Conservation (phyloP, 2,888 invertebrate species). For the Apocheima hispidaria region DNA sequence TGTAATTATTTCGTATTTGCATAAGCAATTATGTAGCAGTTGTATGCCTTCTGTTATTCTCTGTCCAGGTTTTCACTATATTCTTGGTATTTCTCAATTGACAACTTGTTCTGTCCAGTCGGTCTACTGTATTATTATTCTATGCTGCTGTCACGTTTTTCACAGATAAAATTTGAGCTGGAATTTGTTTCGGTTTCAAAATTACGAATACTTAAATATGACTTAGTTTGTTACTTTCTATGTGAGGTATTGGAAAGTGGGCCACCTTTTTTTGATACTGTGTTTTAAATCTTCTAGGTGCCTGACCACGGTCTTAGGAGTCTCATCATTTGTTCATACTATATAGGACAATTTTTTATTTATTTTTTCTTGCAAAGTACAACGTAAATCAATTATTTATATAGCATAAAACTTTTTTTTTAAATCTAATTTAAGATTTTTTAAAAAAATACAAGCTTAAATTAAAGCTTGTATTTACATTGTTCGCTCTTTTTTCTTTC, state of each 20-base stretch:
- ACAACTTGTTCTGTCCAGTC: slow-evolving; percentile 12
- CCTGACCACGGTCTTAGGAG: no score
- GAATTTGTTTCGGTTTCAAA: slow-evolving; percentile 12
- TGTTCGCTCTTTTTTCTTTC: background rate
- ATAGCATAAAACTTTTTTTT: no score
- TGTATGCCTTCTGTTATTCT: slow-evolving; percentile 21
- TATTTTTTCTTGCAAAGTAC: no score
- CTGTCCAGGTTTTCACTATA: slow-evolving; percentile 14
- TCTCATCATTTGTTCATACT: background rate
- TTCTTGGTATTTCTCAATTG: slow-evolving; percentile 11
- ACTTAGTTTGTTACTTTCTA: background rate
- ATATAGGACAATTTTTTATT: background rate
- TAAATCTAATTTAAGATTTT: no score
- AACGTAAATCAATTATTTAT: no score
- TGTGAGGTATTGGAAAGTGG: slow-evolving; percentile 1
- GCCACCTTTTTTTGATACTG: no score
- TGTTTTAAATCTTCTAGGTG: no score
- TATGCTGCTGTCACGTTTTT: background rate
- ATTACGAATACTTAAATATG: background rate
- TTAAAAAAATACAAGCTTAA: background rate
- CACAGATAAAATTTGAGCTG: slow-evolving; percentile 1
- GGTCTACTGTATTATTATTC: slow-evolving; percentile 7
- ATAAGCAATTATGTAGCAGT: slow-evolving; percentile 34
- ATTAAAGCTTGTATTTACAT: background rate
- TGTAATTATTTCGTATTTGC: slow-evolving; percentile 36